These are phyloP conservation scores for Sesia bembeciformis DNA, from an alignment of 2,888 invertebrate species.

Conservation along the genomic window DNA sequence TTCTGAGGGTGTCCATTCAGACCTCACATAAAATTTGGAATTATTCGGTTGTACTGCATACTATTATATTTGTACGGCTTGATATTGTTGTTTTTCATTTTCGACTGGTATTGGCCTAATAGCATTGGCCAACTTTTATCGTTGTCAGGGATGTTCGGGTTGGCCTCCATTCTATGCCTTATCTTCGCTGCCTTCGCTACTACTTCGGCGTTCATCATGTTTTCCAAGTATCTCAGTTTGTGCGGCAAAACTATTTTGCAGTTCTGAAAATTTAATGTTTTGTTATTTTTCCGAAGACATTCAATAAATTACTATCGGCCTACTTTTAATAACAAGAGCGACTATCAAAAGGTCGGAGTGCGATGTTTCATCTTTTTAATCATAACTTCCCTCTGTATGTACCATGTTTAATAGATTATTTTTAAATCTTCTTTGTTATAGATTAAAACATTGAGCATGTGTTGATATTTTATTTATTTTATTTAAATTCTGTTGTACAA, in stretches of 20 bases:
- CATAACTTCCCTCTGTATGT: too few species aligned
- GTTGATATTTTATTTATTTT: too few species aligned
- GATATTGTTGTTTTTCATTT: slow-evolving; percentile 19
- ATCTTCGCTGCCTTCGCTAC: slow-evolving; percentile 58
- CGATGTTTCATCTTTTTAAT: too few species aligned
- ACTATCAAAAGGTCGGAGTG: too few species aligned
- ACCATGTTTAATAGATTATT: too few species aligned
- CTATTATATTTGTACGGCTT: slow-evolving; percentile 21
- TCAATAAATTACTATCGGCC: too few species aligned
- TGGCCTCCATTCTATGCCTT: slow-evolving; percentile 48
- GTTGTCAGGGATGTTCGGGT: slow-evolving; percentile 42
- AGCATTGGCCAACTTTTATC: slow-evolving; percentile 54
- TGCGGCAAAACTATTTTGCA: slow-evolving; percentile 58
- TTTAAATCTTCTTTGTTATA: too few species aligned
- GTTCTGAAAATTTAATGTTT: slow-evolving; percentile 24
- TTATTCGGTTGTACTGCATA: slow-evolving; percentile 24
- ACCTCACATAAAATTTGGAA: slow-evolving; percentile 19
- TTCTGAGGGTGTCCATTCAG: too few species aligned
- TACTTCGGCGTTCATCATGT: slow-evolving; percentile 61
- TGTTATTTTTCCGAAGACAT: not conserved
- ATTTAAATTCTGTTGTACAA: too few species aligned
- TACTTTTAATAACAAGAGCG: too few species aligned
- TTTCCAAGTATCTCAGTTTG: slow-evolving; percentile 58
- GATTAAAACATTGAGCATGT: too few species aligned
- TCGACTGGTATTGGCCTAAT: slow-evolving; percentile 40